Evolutionary conservation across 2,797 vertebrate species (phyloP).

Genomic region (Enteromius unitaeniatus): DNA sequence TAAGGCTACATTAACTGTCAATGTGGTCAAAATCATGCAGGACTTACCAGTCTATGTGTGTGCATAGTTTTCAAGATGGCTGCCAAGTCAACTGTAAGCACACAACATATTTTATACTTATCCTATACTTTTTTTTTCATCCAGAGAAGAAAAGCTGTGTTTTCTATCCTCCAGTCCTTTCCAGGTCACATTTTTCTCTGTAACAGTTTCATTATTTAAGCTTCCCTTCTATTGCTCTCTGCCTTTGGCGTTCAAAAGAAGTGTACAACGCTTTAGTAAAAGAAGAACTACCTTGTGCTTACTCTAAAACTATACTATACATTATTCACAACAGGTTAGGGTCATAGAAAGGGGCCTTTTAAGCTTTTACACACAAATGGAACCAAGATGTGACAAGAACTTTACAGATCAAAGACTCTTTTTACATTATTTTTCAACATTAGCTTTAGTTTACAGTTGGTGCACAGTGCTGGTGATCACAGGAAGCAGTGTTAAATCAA

Average conservation of each 20-base stretch:
- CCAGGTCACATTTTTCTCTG: constrained; percentile 50
- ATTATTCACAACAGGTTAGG: constrained; percentile 37
- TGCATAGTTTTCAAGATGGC: background rate
- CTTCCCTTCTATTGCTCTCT: constrained; percentile 48
- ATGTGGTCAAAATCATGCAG: background rate
- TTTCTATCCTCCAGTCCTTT: constrained; percentile 52
- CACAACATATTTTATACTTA: constrained; percentile 46
- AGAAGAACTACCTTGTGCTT: constrained; percentile 48
- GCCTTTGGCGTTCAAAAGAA: constrained; percentile 57
- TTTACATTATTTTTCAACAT: constrained; percentile 2
- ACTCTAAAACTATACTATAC: constrained; percentile 23
- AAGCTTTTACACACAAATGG: constrained; percentile 26
- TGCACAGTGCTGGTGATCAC: background rate
- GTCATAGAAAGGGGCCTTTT: constrained; percentile 20
- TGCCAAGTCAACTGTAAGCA: background rate
- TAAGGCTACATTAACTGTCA: background rate
- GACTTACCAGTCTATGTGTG: background rate
- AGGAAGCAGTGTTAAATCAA: background rate
- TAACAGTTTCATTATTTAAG: constrained; percentile 64
- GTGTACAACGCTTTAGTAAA: constrained; percentile 49
- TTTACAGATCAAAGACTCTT: background rate
- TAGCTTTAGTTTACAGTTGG: background rate
- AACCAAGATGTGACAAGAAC: constrained; percentile 6
- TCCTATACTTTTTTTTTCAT: constrained; percentile 47
- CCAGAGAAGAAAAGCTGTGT: constrained; percentile 38